Conservation (phyloP, 2,888 invertebrate genomes). For the Hartigia nigra region DNA sequence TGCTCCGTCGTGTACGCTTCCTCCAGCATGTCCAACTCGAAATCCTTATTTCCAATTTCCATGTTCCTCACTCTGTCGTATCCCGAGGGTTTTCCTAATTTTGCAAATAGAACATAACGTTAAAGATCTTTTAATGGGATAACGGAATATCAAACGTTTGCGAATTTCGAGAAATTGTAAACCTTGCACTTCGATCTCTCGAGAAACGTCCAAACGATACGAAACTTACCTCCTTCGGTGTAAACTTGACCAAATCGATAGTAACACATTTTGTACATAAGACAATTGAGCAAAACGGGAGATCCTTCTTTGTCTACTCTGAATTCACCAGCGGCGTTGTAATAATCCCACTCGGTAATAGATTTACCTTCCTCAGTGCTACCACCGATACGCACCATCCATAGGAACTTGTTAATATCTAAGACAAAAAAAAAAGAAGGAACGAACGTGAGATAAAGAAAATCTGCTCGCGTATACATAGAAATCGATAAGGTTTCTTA, state of each 20-base stretch:
- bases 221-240: constrained; percentile 84
- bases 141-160: not conserved
- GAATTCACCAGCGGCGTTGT: constrained; percentile 95
- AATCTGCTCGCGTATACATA: not conserved
- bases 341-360: constrained; percentile 97
- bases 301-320: constrained; percentile 96
- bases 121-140: not conserved
- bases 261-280: constrained; percentile 99
- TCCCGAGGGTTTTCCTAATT: constrained; percentile 88
- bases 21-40: constrained; percentile 97
- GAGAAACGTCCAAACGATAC: not conserved
- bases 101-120: not conserved
- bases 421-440: constrained; percentile 20
- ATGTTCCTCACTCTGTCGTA: constrained; percentile 95
- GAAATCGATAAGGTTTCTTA: not conserved
- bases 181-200: too few species aligned
- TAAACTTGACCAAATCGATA: constrained; percentile 97
- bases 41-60: constrained; percentile 99
- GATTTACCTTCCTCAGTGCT: constrained; percentile 94
- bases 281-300: constrained; percentile 89
- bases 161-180: not conserved
- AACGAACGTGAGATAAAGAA: not conserved
- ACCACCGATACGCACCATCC: constrained; percentile 99
- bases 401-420: constrained; percentile 99
- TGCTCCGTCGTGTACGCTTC: constrained; percentile 99